Percentiles rank a stretch among this genome's conserved stretches.
These are phyloP conservation scores for Heliconius congener DNA, from an alignment of 1,140 invertebrate species.

Conservation along the genomic window DNA sequence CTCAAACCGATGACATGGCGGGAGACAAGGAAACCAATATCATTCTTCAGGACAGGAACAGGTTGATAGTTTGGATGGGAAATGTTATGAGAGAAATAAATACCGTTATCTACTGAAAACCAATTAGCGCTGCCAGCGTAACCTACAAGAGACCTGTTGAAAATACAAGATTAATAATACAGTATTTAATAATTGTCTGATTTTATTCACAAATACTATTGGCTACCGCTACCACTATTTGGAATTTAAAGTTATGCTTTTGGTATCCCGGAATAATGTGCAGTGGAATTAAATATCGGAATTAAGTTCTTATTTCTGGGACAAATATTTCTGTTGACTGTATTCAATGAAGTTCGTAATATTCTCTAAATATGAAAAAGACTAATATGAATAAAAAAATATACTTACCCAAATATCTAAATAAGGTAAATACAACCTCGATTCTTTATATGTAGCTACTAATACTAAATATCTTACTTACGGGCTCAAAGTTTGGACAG, in stretches of 20 bases:
- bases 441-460: too few species aligned
- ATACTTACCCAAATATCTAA: too few species aligned
- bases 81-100: not conserved
- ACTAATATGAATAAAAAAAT: too few species aligned
- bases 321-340: too few species aligned
- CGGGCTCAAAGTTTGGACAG: not conserved
- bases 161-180: not conserved
- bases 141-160: not conserved
- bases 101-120: slow-evolving; percentile 25
- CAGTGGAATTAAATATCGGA: too few species aligned
- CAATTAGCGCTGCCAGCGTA: not conserved
- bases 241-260: too few species aligned
- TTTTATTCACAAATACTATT: not conserved
- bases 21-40: slow-evolving; percentile 54
- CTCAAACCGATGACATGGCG: slow-evolving; percentile 31
- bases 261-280: too few species aligned
- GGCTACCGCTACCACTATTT: too few species aligned
- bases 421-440: too few species aligned
- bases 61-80: not conserved
- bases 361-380: too few species aligned
- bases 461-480: not conserved
- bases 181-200: not conserved
- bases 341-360: too few species aligned
- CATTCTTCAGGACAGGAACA: slow-evolving; percentile 42
- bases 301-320: too few species aligned